phyloP scores from a whole-genome alignment of 1,140 invertebrate genomes.

The Euborellia annulipes region DNA sequence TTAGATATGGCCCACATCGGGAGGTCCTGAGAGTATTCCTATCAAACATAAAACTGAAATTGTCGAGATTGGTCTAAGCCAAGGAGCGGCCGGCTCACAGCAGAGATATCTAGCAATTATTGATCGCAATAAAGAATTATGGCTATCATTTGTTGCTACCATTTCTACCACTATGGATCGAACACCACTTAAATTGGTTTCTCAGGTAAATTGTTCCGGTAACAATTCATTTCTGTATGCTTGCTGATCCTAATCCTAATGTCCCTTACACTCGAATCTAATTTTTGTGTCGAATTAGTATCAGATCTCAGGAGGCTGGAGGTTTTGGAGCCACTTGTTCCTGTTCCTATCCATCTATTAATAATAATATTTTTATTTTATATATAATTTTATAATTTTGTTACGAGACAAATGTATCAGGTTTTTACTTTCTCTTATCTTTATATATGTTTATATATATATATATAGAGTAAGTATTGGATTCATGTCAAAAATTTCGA shows the following conservation, averaged over 20 bases:
- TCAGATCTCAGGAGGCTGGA: slow-evolving; percentile 41
- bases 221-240: slow-evolving; percentile 9
- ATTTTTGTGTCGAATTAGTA: slow-evolving; percentile 11
- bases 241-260: no score
- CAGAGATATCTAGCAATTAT: slow-evolving; percentile 62
- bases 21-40: slow-evolving; percentile 20
- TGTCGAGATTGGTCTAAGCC: slow-evolving; percentile 57
- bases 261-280: no score
- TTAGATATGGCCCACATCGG: slow-evolving; percentile 38
- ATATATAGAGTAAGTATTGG: no score
- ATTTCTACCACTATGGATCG: background rate
- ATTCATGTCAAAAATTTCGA: no score
- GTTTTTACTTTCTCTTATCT: no score
- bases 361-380: no score
- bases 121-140: slow-evolving; percentile 56
- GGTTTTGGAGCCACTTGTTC: no score
- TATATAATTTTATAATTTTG: no score
- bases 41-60: slow-evolving; percentile 42
- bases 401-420: no score
- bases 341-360: no score
- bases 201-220: slow-evolving; percentile 3
- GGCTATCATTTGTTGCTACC: background rate
- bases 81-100: slow-evolving; percentile 43
- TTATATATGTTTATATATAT: no score
- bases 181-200: slow-evolving; percentile 1